phyloP scores from a whole-genome alignment of 1,140 invertebrate genomes.

The Saxidomus purpurata region DNA sequence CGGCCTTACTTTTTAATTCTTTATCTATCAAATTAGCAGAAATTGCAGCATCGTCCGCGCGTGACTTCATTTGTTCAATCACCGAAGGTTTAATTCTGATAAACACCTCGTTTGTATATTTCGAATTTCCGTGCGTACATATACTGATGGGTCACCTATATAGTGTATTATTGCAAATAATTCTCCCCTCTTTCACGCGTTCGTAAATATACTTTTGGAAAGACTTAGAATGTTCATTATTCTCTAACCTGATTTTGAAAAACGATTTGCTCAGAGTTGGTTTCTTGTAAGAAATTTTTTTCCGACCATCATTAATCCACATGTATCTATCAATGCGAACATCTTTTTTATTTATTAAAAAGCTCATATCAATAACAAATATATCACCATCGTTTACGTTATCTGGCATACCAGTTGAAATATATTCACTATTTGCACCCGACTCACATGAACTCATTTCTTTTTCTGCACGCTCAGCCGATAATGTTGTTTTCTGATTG shows the following conservation, averaged over 20 bases:
- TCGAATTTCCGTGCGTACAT: not conserved
- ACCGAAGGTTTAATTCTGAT: not conserved
- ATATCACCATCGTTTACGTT: not conserved
- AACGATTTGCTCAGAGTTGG: not conserved
- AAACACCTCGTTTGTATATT: not conserved
- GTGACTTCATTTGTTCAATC: not conserved
- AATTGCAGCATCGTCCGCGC: not conserved
- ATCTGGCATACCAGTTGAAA: not conserved
- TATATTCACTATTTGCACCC: not conserved
- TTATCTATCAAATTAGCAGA: conserved; percentile 1
- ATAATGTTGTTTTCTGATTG: not conserved
- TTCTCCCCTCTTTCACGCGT: not conserved
- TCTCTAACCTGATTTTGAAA: not conserved
- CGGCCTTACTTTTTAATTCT: not conserved
- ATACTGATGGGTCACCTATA: not conserved
- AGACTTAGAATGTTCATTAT: not conserved
- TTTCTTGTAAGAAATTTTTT: not conserved
- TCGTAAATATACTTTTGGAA: not conserved
- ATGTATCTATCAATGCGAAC: not conserved
- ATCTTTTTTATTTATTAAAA: not conserved
- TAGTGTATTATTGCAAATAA: not conserved
- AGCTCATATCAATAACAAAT: not conserved
- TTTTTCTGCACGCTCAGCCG: not conserved
- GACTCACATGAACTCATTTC: not conserved
- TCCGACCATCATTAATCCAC: not conserved